phyloP scores from a whole-genome alignment of 2,888 invertebrate genomes.

The Synanthedon formicaeformis region DNA sequence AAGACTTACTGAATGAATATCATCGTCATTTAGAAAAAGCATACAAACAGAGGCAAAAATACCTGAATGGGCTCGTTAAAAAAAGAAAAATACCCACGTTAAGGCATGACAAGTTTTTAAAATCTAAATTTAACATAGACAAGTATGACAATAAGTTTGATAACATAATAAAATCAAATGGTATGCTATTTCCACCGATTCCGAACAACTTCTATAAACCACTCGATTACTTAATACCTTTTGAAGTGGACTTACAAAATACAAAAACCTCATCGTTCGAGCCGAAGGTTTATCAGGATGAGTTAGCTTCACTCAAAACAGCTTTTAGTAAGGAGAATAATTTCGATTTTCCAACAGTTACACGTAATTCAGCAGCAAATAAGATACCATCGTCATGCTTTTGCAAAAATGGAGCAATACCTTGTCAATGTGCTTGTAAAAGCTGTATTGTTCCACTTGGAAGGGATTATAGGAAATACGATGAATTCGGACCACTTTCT shows the following conservation, averaged over 20 bases:
- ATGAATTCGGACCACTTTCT: too few relatives aligned
- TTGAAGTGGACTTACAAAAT: constrained; percentile 23
- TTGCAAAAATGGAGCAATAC: constrained; percentile 35
- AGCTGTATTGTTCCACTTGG: constrained; percentile 30
- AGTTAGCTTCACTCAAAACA: constrained; percentile 11
- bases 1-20: constrained; percentile 50
- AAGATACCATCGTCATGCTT: constrained; percentile 29
- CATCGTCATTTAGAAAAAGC: constrained; percentile 54
- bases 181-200: constrained; percentile 17
- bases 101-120: constrained; percentile 40
- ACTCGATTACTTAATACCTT: constrained; percentile 35
- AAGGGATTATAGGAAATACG: not conserved
- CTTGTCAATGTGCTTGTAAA: constrained; percentile 45
- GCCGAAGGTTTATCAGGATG: constrained; percentile 15
- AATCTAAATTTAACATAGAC: constrained; percentile 17
- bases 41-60: constrained; percentile 42
- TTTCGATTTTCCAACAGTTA: constrained; percentile 13
- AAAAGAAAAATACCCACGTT: constrained; percentile 43
- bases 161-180: constrained; percentile 18
- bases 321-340: constrained; percentile 15
- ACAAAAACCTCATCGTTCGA: constrained; percentile 4
- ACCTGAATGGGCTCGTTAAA: constrained; percentile 42
- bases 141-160: constrained; percentile 22
- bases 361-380: constrained; percentile 16
- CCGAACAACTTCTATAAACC: constrained; percentile 19